These are phyloP conservation scores for Ophraella communa DNA, from an alignment of 2,888 invertebrate genomes.

Conservation along the genomic window DNA sequence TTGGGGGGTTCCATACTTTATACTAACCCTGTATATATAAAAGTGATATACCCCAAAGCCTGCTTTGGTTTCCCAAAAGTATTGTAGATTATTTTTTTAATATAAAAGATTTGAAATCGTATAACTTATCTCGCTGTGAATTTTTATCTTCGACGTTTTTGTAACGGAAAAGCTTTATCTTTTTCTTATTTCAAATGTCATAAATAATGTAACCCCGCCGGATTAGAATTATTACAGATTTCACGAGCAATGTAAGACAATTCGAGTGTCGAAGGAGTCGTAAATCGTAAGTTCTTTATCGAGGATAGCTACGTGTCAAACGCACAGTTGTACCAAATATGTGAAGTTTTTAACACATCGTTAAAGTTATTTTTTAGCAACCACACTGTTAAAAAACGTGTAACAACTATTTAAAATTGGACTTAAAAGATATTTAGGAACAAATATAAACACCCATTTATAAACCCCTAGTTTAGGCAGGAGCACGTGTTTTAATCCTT, in stretches of 20 bases:
- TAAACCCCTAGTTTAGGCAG: not conserved
- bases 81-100: constrained; percentile 37
- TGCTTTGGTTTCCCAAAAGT: not conserved
- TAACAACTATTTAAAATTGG: too few species aligned
- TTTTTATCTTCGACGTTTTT: constrained; percentile 32
- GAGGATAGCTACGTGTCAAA: not conserved
- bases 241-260: constrained; percentile 26
- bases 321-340: not conserved
- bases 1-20: too few species aligned
- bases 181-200: constrained; percentile 28
- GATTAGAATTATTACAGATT: constrained; percentile 38
- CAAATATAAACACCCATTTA: too few species aligned
- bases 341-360: too few species aligned
- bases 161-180: constrained; percentile 25
- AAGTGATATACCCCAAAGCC: too few species aligned
- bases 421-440: too few species aligned
- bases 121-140: constrained; percentile 33
- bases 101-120: constrained; percentile 44
- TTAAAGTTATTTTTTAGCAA: too few species aligned
- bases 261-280: constrained; percentile 22
- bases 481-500: not conserved
- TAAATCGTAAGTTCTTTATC: too few species aligned
- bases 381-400: not conserved
- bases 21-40: too few species aligned
- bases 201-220: constrained; percentile 36